phyloP scores from a whole-genome alignment of 2,113 vertebrate genomes.

The Zingel zingel region DNA sequence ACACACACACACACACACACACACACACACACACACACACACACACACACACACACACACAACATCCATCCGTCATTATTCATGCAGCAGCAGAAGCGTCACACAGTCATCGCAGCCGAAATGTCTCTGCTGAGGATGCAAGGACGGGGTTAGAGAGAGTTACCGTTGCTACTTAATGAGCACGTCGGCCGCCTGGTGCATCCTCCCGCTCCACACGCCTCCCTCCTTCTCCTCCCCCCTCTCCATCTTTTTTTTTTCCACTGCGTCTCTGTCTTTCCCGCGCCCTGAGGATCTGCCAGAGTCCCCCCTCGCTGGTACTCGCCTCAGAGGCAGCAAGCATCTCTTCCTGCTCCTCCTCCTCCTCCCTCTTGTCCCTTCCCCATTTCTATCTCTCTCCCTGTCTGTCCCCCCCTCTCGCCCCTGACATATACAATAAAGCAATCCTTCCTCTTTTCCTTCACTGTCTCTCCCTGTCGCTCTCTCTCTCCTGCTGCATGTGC shows the following conservation, averaged over 20 bases:
- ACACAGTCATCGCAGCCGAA: conserved; percentile 39
- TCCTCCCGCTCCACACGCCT: conserved; percentile 73
- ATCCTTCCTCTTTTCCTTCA: conserved; percentile 38
- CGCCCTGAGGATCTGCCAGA: conserved; percentile 71
- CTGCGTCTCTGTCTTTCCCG: conserved; percentile 71
- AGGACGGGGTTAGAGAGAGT: conserved; percentile 54
- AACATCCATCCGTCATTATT: conserved; percentile 33
- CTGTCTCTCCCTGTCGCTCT: conserved; percentile 35
- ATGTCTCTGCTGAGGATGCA: conserved; percentile 59
- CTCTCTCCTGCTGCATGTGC: conserved; percentile 55
- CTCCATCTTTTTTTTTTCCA: conserved; percentile 68
- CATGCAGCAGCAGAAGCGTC: conserved; percentile 36
- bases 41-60: conserved; percentile 11
- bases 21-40: neutral
- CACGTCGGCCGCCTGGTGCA: conserved; percentile 60
- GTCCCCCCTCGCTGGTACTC: conserved; percentile 67
- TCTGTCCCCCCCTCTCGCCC: conserved; percentile 48
- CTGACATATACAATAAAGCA: conserved; percentile 37
- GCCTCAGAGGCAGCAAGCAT: conserved; percentile 66
- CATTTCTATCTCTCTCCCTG: conserved; percentile 20
- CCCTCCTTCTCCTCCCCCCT: conserved; percentile 75
- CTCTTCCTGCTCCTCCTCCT: conserved; percentile 61
- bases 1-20: neutral
- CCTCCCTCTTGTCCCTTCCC: neutral
- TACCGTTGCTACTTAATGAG: conserved; percentile 81